Conservation (phyloP, 35 echinoderm and acorn worm species). For the Ophiothrix spiculata region DNA sequence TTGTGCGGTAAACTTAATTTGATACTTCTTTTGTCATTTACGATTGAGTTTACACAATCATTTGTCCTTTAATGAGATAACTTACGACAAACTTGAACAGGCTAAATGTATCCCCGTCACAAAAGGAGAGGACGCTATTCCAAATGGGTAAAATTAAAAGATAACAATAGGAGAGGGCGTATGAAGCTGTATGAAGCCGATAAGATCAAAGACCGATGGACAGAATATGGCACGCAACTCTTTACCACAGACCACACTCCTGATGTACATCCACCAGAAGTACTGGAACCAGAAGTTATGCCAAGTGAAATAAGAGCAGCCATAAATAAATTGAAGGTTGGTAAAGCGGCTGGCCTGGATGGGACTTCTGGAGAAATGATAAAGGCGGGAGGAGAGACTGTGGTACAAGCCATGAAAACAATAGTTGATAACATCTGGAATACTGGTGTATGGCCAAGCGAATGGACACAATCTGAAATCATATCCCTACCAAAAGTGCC, state of each 20-base stretch:
- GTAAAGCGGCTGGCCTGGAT: constrained; percentile 35
- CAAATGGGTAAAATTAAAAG: no score
- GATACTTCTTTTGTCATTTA: no score
- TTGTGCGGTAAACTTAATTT: no score
- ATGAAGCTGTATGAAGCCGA: constrained; percentile 23
- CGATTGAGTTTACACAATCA: no score
- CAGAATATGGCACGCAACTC: constrained; percentile 27
- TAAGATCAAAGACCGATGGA: constrained; percentile 17
- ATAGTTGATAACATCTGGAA: constrained; percentile 45
- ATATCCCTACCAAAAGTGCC: constrained; percentile 14
- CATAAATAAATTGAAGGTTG: constrained; percentile 20
- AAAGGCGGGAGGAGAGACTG: constrained; percentile 43
- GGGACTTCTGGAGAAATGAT: constrained; percentile 38
- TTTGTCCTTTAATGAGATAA: no score
- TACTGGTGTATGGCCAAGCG: constrained; percentile 38
- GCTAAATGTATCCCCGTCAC: no score
- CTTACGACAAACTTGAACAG: no score
- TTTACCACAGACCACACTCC: constrained; percentile 6
- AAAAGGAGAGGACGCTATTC: no score
- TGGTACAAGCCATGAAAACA: constrained; percentile 40
- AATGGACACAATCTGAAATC: constrained; percentile 43
- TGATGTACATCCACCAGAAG: constrained; percentile 30
- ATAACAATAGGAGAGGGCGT: no score
- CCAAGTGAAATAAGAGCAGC: constrained; percentile 28
- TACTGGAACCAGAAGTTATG: constrained; percentile 21